Evolutionary conservation across 2,113 vertebrate genomes (phyloP), one percentile per base, ranked within the genome.

Genomic region (Todiramphus chloris): DNA sequence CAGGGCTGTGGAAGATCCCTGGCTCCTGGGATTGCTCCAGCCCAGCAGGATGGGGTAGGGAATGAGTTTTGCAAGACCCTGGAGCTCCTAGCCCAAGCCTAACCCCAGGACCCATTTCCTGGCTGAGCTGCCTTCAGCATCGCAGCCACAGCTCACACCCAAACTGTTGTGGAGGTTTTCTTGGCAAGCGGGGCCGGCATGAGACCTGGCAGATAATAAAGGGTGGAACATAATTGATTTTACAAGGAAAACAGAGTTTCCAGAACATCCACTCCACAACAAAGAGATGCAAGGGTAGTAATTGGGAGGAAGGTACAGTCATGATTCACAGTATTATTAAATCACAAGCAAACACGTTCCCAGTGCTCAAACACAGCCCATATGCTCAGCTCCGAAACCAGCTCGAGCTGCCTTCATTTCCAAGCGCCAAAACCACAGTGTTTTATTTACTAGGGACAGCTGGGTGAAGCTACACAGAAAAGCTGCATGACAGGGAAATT

Each of bases 401-500:
- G 55, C 48, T 25, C 51, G n/a, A 55, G 41, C 76, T 33, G 55
- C 44, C n/a, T 15, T 72, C 35, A 9, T 41, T 74, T 74, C 80
- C 75, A 69, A 88, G 24, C 16, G 21, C 31, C 14, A 16, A 66
- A 53, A n/a, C 1, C 75, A 50, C 69, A 59, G 80, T 6, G 37
- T 15, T 85, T 85, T 80, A 37, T 95, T 95, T 88, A 88, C 94
- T 85, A 88, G 75, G 59, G 83, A 37, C 69, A 85, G 41, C 59
- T 87, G 79, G n/a, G 35, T 20, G 20, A 83, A 89, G 53, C 43
- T 56, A 27, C 70, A 35, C 69, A n/a, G 75, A 51, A 53, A 82
- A 53, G 48, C 66, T 82, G 43, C 10, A 0, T 23, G 33, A 18
- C 2, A 1, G 59, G 66, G 43, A 85, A 53, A 73, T 73, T 60